Conservation (phyloP, 2,888 invertebrate genomes). For the Cepaea hortensis region DNA sequence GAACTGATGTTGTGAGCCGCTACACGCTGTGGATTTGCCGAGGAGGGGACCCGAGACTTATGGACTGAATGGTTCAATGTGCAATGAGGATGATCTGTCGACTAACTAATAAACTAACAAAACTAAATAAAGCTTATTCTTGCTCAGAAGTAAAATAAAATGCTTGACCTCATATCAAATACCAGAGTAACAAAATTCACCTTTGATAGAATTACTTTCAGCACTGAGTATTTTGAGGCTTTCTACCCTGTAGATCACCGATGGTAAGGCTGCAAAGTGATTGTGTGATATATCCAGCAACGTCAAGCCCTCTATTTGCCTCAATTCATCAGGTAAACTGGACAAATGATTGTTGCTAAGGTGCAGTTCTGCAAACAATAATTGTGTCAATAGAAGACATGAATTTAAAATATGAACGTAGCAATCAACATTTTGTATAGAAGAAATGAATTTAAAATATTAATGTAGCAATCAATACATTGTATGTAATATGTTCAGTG, state of each 20-base stretch:
- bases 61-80: too few relatives aligned
- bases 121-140: too few relatives aligned
- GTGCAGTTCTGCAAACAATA: constrained; percentile 58
- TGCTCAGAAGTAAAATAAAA: not conserved
- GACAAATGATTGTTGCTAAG: constrained; percentile 61
- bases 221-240: constrained; percentile 59
- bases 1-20: too few relatives aligned
- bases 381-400: not conserved
- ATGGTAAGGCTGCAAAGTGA: constrained; percentile 61
- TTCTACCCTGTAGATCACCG: constrained; percentile 58
- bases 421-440: too few relatives aligned
- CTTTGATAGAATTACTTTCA: constrained; percentile 62
- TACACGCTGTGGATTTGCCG: too few relatives aligned
- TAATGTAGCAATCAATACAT: too few relatives aligned
- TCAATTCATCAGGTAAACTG: constrained; percentile 64
- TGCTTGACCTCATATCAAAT: not conserved
- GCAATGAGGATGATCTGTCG: too few relatives aligned
- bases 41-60: too few relatives aligned
- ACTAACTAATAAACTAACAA: too few relatives aligned
- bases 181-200: constrained; percentile 49
- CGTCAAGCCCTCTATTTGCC: constrained; percentile 57
- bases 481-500: too few relatives aligned
- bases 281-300: constrained; percentile 65
- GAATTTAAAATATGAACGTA: not conserved
- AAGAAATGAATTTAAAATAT: too few relatives aligned